A percentile compares a stretch with the other conserved stretches of the same genome.
Evolutionary conservation across 2,797 vertebrate species (phyloP).

Genomic region (Prionace glauca): DNA sequence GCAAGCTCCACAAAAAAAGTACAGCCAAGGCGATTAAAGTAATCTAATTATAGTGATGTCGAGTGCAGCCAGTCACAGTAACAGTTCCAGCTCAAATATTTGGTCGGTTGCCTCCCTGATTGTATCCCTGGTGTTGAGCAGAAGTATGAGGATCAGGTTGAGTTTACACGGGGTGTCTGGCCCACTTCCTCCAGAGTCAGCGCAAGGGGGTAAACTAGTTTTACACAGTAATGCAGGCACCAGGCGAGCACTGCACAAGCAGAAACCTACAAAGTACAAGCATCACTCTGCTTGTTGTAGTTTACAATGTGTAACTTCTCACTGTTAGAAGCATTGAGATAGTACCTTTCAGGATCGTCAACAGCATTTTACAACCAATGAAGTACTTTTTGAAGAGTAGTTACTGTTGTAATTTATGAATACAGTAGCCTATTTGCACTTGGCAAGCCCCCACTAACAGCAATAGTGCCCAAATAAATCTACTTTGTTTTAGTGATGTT

Average conservation of each 20-base stretch:
- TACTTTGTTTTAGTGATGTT: background rate
- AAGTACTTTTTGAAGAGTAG: background rate
- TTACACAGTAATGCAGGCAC: constrained; percentile 46
- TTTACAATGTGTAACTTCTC: too few species aligned
- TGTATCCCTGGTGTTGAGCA: constrained; percentile 22
- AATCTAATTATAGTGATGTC: constrained; percentile 30
- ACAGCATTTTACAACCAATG: background rate
- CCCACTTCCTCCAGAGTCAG: background rate
- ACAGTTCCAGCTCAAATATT: constrained; percentile 28
- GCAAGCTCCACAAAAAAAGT: background rate
- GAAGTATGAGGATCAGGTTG: background rate
- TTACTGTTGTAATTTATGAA: background rate
- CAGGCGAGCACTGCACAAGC: constrained; percentile 46
- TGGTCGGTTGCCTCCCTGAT: constrained; percentile 19
- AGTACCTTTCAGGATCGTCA: background rate
- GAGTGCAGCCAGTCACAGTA: background rate
- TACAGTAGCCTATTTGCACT: background rate
- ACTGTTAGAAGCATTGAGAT: background rate
- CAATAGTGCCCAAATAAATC: background rate
- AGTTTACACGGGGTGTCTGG: constrained; percentile 3
- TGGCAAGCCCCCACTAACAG: background rate
- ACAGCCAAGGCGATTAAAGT: constrained; percentile 28
- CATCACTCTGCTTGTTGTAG: background rate
- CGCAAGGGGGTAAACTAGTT: constrained; percentile 41
- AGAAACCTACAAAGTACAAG: background rate